Evolutionary conservation across 1,140 invertebrate species (phyloP).

Genomic region (Aphelenchoides fujianensis): DNA sequence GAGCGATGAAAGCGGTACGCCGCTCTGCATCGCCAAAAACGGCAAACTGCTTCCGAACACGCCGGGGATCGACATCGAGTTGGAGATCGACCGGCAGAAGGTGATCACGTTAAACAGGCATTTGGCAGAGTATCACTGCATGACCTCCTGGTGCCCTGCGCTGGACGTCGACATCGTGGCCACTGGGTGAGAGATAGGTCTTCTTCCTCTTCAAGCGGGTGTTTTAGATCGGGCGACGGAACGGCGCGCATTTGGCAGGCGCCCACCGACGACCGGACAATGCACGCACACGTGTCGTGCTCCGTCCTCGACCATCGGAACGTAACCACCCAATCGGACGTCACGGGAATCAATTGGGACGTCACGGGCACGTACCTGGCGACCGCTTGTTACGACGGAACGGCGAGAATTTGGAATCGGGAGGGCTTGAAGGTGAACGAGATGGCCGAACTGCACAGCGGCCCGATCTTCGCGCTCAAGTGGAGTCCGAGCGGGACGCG

Average conservation of each 20-base stretch:
- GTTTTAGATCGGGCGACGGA: constrained; percentile 35
- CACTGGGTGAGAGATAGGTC: no score
- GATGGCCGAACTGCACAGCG: not conserved
- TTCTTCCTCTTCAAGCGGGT: not conserved
- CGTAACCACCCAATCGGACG: constrained; percentile 9
- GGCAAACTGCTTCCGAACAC: no score
- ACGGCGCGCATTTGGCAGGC: constrained; percentile 30
- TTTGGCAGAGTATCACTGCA: not conserved
- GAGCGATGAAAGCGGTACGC: no score
- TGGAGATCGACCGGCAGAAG: constrained; percentile 17
- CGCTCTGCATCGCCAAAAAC: no score
- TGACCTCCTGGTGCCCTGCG: constrained; percentile 6
- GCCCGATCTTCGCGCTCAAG: constrained; percentile 34
- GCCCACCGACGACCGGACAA: not conserved
- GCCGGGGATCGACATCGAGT: no score
- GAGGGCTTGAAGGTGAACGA: constrained; percentile 68
- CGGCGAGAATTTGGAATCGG: constrained; percentile 94
- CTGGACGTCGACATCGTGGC: not conserved
- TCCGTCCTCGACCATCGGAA: not conserved
- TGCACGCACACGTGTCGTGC: not conserved
- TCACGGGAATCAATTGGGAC: constrained; percentile 29
- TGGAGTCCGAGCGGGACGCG: constrained; percentile 26
- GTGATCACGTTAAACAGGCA: not conserved
- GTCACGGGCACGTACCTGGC: constrained; percentile 80
- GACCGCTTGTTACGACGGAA: constrained; percentile 96